Conservation (phyloP, 2,113 vertebrate genomes). For the Myanophis thanlyinensis region DNA sequence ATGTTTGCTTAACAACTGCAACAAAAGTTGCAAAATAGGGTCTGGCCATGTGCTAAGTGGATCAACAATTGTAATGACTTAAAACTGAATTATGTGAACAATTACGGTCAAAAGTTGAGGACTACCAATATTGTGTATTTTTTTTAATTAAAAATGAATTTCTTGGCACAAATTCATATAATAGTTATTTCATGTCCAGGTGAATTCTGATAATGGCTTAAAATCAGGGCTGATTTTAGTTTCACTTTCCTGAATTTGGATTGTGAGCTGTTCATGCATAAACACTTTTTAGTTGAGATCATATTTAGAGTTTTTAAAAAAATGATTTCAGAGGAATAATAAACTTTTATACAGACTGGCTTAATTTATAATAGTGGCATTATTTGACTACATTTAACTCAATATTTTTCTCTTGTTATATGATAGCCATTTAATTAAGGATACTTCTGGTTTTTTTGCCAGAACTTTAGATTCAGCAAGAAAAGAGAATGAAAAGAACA, state of each 20-base stretch:
- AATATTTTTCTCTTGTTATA: background rate
- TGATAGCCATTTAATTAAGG: background rate
- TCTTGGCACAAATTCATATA: background rate
- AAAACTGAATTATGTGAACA: background rate
- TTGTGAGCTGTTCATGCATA: background rate
- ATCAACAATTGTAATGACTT: background rate
- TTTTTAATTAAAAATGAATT: background rate
- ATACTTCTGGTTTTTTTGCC: background rate
- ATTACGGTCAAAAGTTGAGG: background rate
- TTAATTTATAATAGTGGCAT: background rate
- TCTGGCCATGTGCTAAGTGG: background rate
- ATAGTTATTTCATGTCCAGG: background rate
- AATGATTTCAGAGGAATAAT: background rate
- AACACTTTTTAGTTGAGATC: background rate
- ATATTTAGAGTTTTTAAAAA: background rate
- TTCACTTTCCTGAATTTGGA: background rate
- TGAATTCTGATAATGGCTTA: background rate
- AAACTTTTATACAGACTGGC: background rate
- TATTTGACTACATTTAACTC: background rate
- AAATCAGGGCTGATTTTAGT: background rate
- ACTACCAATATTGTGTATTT: background rate
- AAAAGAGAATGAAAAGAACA: background rate
- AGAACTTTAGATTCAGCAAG: background rate
- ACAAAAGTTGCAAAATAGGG: background rate
- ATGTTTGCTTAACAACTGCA: background rate